Conservation (phyloP, 2,888 invertebrate genomes). For the Macrosiphum euphorbiae region DNA sequence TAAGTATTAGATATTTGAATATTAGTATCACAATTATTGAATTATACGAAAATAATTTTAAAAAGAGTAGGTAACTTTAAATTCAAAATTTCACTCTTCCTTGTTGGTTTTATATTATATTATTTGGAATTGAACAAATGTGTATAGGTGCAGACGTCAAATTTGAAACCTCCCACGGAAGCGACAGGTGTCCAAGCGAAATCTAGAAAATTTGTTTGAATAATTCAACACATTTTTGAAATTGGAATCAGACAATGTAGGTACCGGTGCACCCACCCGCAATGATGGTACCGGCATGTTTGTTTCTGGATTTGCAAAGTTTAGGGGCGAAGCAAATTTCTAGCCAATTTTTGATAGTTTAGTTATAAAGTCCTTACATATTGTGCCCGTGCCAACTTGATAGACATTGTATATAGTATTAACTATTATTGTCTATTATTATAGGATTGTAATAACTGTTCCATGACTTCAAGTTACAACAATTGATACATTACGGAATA, state of each 20-base stretch:
- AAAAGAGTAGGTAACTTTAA: neutral
- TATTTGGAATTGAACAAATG: neutral
- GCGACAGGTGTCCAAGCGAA: neutral
- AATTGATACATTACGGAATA: neutral
- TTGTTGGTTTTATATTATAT: neutral
- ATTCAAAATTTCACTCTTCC: neutral
- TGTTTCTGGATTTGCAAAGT: neutral
- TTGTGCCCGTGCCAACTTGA: neutral
- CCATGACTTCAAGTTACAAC: neutral
- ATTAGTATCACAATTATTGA: neutral
- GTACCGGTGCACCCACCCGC: neutral
- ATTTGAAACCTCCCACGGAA: neutral
- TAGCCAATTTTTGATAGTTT: neutral
- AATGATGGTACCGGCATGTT: neutral
- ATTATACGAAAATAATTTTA: neutral
- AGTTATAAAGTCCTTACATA: neutral
- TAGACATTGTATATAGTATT: neutral
- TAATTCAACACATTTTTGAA: neutral
- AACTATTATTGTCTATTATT: no score
- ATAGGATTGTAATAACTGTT: neutral
- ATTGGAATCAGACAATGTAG: neutral
- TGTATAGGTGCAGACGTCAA: neutral
- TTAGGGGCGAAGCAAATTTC: neutral
- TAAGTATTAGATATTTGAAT: neutral
- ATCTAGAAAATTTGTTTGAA: neutral